Conservation (phyloP, 2,113 vertebrate genomes). For the Heliornis fulica region DNA sequence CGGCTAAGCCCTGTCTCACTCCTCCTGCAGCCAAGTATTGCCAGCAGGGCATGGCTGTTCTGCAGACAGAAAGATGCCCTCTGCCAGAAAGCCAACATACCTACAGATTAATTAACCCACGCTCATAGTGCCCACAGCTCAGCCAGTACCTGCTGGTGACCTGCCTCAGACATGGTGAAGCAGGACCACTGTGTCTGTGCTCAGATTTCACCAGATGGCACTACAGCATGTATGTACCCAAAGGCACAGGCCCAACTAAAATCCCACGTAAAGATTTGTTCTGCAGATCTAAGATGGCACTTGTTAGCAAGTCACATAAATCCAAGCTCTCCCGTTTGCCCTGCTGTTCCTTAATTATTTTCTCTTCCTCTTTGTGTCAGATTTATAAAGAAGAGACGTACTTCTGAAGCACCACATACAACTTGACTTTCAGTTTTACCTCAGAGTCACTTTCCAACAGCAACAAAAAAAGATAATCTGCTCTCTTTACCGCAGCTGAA, state of each 20-base stretch:
- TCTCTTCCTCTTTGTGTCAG: not conserved
- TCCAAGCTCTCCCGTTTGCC: not conserved
- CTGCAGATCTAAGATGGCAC: not conserved
- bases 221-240: not conserved
- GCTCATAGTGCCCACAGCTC: not conserved
- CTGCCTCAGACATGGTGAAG: not conserved
- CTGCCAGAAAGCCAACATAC: not conserved
- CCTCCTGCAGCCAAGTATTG: accelerated
- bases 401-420: not conserved
- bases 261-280: not conserved
- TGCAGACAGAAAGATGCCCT: not conserved
- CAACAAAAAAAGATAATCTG: not conserved
- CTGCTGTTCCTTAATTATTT: not conserved
- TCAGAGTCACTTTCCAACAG: not conserved
- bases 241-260: not conserved
- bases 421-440: not conserved
- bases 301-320: not conserved
- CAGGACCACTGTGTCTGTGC: not conserved
- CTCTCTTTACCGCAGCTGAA: not conserved
- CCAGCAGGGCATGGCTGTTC: not conserved
- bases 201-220: conserved; percentile 49
- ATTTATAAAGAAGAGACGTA: not conserved
- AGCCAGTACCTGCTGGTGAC: not conserved
- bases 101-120: not conserved
- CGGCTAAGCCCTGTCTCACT: not conserved